Evolutionary conservation across 2,113 vertebrate species (phyloP).

Genomic region (Pedionomus torquatus): DNA sequence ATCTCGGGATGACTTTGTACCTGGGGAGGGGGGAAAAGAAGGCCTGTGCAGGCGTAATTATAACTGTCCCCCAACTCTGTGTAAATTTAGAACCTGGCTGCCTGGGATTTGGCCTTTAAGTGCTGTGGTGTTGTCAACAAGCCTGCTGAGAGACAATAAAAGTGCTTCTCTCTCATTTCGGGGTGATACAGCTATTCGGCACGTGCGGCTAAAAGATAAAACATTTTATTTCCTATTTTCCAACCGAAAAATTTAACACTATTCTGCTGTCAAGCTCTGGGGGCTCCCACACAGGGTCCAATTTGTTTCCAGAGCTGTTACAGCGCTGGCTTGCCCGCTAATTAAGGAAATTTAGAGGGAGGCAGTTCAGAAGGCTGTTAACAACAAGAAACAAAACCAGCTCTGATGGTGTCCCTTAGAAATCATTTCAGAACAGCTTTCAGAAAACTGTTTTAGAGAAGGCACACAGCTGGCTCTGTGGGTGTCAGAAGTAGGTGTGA

Average conservation of each 20-base stretch:
- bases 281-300: background rate
- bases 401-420: background rate
- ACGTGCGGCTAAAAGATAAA: background rate
- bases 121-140: background rate
- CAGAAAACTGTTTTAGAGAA: background rate
- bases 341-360: slow-evolving; percentile 11
- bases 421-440: background rate
- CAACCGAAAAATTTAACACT: background rate
- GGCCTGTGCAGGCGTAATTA: background rate
- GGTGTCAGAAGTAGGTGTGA: slow-evolving; percentile 9
- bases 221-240: background rate
- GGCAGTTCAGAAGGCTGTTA: background rate
- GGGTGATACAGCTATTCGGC: background rate
- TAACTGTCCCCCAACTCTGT: background rate
- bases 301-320: background rate
- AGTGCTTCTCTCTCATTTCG: background rate
- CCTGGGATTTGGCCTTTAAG: background rate
- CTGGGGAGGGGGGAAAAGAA: too few species aligned
- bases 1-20: background rate
- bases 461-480: background rate
- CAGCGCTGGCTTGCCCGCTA: background rate
- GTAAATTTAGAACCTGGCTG: background rate
- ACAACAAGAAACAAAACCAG: background rate
- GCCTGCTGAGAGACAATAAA: background rate
- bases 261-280: background rate